Evolutionary conservation across 2,888 invertebrate genomes (phyloP), one percentile per base, ranked within the genome.

Genomic region (Stenodera caucasica): DNA sequence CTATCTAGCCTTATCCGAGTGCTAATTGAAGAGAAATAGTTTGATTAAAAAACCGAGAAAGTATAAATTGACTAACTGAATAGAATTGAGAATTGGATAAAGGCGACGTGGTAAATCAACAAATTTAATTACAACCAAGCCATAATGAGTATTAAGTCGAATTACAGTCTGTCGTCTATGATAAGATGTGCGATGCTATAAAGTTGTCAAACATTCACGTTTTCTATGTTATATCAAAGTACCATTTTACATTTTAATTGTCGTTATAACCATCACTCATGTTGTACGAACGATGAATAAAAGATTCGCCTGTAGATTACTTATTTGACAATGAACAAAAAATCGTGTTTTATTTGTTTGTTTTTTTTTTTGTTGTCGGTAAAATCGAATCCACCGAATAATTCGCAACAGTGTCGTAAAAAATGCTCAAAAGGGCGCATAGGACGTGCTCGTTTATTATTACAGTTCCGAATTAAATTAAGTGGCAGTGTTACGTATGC

Each of bases 191-290:
- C 62, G 65, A 61, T 63, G 65, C 69, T 57, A 68, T 68, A 68
- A 68, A 70, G 58, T 65, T 68, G 68, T 68, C 70, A 67, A 60
- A 66, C 56, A 64, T 70, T 18, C 5, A 45, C 67, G 63, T 66
- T 65, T 54, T 67, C 58, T 64, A 62, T 61, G 55, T 60, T 65
- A 61, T 65, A 67, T 65, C 63, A 62, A 64, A 62, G 59, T 57
- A 50, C 60, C 57, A 61, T 61, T 65, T 64, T 59, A 51, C 53
- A 65, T 66, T 67, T 65, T 66, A 63, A 56, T 51, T 50, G 53
- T 51, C 59, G 64, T 65, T 64, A 59, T 68, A 67, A 61, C 63
- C 58, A 60, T 60, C 59, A 56, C 53, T 45, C 35, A 55, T 58
- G 57, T 51, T 53, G 49, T 40, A 7, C 7, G 7, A 2, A 11